Conservation (phyloP, 2,113 vertebrate genomes). For the Aptenodytes forsteri region DNA sequence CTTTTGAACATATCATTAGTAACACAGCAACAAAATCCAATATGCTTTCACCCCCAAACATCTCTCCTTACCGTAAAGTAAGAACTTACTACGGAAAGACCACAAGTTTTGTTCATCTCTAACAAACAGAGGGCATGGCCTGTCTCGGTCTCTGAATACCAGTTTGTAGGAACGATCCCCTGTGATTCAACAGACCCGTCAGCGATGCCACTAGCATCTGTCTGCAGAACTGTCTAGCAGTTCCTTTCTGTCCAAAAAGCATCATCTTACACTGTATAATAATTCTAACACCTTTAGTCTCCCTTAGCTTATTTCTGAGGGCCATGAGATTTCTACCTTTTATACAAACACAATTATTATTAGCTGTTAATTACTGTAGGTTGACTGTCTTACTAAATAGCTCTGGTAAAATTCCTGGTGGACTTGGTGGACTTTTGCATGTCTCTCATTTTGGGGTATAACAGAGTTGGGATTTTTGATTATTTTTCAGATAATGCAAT, state of each 20-base stretch:
- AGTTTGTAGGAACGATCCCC: neutral
- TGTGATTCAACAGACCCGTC: neutral
- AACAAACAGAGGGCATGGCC: neutral
- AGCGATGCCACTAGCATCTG: neutral
- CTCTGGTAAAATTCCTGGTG: neutral
- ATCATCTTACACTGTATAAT: neutral
- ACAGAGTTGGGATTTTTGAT: neutral
- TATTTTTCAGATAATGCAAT: neutral
- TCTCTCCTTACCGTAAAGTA: neutral
- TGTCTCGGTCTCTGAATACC: neutral
- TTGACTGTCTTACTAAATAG: neutral
- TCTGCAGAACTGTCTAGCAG: neutral
- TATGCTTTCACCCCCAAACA: neutral
- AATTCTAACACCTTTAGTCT: neutral
- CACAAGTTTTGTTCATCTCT: neutral
- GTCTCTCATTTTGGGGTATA: neutral
- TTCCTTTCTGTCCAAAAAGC: neutral
- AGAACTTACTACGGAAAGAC: neutral
- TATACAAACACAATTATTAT: neutral
- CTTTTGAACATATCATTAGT: conserved; percentile 1
- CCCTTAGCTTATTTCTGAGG: neutral
- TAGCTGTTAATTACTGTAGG: neutral
- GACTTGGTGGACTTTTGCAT: neutral
- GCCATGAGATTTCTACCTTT: neutral
- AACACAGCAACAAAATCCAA: neutral